Evolutionary conservation across 2,888 invertebrate species (phyloP).

Genomic region (Pseudococcus longispinus): DNA sequence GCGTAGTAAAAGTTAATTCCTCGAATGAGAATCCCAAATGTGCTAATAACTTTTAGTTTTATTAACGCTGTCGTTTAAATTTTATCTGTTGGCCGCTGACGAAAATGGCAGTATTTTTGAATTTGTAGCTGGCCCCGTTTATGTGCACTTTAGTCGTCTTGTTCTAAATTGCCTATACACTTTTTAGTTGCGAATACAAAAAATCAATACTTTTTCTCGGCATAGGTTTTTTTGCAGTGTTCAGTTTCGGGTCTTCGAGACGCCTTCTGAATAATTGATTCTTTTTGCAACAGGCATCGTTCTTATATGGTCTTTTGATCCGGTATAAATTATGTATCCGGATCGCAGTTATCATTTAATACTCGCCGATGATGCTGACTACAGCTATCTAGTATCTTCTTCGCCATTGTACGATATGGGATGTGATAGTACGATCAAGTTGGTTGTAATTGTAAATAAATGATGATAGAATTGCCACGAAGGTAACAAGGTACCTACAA

Average conservation of each 20-base stretch:
- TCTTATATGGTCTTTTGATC: not conserved
- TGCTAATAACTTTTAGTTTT: not conserved
- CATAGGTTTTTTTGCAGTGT: slow-evolving; percentile 31
- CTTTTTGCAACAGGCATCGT: slow-evolving; percentile 49
- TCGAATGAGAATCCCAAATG: not conserved
- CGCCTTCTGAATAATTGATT: slow-evolving; percentile 54
- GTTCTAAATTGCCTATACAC: not conserved
- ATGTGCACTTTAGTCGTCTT: not conserved
- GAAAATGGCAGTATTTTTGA: not conserved
- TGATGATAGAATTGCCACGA: not conserved
- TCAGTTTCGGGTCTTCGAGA: slow-evolving; percentile 44
- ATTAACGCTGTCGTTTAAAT: not conserved
- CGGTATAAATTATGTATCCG: not conserved
- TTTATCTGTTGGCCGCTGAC: not conserved
- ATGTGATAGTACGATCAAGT: not conserved
- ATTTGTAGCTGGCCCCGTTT: not conserved
- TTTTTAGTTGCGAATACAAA: not conserved
- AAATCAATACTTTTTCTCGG: slow-evolving; percentile 53
- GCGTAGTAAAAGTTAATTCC: not conserved
- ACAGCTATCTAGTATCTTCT: not conserved
- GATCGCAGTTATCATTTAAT: not conserved
- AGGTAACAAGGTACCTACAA: not conserved
- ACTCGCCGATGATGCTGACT: not conserved
- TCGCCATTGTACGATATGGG: too few species aligned
- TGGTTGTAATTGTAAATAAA: not conserved